These are phyloP conservation scores for Cetoscarus ocellatus DNA, from an alignment of 2,797 vertebrate species.

Conservation along the genomic window DNA sequence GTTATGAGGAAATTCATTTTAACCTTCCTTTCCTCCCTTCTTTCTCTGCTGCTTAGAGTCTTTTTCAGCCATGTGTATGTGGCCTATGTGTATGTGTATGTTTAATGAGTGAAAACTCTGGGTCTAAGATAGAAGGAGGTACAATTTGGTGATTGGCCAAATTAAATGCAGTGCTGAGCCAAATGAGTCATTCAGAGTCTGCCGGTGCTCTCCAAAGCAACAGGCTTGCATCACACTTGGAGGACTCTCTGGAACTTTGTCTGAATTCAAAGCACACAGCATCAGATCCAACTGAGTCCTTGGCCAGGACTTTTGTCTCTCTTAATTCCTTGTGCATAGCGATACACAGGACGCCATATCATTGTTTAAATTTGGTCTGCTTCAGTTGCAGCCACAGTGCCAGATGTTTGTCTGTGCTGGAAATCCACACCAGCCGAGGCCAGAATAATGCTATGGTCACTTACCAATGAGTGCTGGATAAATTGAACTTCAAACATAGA, in stretches of 20 bases:
- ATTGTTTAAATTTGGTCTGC: constrained; percentile 7
- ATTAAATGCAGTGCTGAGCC: constrained; percentile 47
- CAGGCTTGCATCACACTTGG: constrained; percentile 53
- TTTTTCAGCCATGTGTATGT: constrained; percentile 36
- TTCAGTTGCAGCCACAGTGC: constrained; percentile 29
- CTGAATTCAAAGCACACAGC: constrained; percentile 41
- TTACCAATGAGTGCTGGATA: constrained; percentile 55
- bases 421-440: constrained; percentile 50
- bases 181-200: constrained; percentile 56
- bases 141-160: constrained; percentile 48
- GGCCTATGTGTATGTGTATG: no score
- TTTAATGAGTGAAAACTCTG: constrained; percentile 26
- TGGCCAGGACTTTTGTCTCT: constrained; percentile 24
- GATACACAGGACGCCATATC: constrained; percentile 9
- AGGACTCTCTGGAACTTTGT: constrained; percentile 49
- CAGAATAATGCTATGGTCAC: constrained; percentile 62
- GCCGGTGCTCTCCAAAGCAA: constrained; percentile 27
- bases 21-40: constrained; percentile 24
- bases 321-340: constrained; percentile 19
- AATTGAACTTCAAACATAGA: constrained; percentile 63
- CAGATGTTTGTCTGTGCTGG: constrained; percentile 48
- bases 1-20: constrained; percentile 58
- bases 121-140: constrained; percentile 37
- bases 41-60: constrained; percentile 24
- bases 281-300: constrained; percentile 23